phyloP scores from a whole-genome alignment of 2,888 invertebrate genomes.

The Chymomyza procnemis region DNA sequence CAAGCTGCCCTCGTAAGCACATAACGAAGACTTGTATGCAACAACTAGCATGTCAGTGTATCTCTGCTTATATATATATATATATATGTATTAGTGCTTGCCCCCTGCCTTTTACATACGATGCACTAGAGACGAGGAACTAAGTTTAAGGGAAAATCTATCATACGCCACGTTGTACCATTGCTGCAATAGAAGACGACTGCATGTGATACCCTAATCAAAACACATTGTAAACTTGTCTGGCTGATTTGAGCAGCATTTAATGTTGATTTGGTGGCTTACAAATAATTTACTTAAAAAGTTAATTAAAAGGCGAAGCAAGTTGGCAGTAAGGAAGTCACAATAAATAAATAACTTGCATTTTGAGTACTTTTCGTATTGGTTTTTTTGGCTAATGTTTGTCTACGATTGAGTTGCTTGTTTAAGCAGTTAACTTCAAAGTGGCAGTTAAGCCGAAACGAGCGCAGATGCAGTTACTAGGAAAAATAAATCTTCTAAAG shows the following conservation, averaged over 20 bases:
- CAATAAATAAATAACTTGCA: too few relatives aligned
- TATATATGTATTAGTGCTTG: constrained; percentile 17
- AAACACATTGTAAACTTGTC: background rate
- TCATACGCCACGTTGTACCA: constrained; percentile 56
- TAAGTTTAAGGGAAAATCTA: constrained; percentile 55
- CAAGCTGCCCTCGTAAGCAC: too few relatives aligned
- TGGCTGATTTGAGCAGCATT: background rate
- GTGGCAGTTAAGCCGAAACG: too few relatives aligned
- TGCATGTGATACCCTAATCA: background rate
- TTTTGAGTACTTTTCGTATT: too few relatives aligned
- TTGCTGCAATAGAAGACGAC: background rate
- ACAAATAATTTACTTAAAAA: background rate
- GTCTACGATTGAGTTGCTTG: too few relatives aligned
- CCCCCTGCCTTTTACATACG: constrained; percentile 18
- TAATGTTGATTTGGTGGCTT: background rate
- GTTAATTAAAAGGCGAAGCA: background rate
- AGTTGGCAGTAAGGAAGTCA: background rate
- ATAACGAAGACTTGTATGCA: constrained; percentile 37
- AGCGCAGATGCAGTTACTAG: too few relatives aligned
- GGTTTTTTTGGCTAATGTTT: too few relatives aligned
- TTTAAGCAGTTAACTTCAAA: too few relatives aligned
- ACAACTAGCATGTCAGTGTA: constrained; percentile 31
- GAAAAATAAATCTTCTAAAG: too few relatives aligned
- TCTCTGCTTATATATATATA: constrained; percentile 26
- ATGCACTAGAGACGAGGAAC: constrained; percentile 32